Percentiles rank a stretch among this genome's conserved stretches.
These are phyloP conservation scores for Pholis gunnellus DNA, from an alignment of 2,113 vertebrate genomes.

Conservation along the genomic window DNA sequence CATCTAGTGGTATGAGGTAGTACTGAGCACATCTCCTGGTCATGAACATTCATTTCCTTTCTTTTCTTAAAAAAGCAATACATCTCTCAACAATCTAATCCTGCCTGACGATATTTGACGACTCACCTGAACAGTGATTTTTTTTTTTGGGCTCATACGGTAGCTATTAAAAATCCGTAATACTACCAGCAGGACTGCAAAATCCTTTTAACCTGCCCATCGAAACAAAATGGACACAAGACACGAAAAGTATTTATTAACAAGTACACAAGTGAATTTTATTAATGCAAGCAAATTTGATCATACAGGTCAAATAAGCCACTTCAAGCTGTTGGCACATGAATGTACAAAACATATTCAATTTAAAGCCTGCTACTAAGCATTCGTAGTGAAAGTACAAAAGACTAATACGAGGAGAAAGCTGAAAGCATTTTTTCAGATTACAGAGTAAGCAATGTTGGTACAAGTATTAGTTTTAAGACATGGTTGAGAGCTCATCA, in stretches of 20 bases:
- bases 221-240: conserved; percentile 37
- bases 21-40: not conserved
- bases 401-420: conserved; percentile 94
- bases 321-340: conserved; percentile 99
- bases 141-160: not conserved
- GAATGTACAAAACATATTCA: conserved; percentile 99
- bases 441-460: conserved; percentile 85
- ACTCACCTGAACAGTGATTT: not conserved
- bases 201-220: not conserved
- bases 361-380: conserved; percentile 97
- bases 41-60: not conserved
- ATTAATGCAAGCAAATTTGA: conserved; percentile 99
- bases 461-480: conserved; percentile 89
- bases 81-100: not conserved
- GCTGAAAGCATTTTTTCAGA: conserved; percentile 85
- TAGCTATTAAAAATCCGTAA: not conserved
- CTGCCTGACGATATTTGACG: rapidly evolving
- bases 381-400: conserved; percentile 99
- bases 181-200: not conserved
- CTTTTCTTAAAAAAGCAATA: not conserved
- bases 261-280: conserved; percentile 99
- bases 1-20: conserved; percentile 43
- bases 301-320: conserved; percentile 99
- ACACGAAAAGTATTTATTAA: conserved; percentile 77
- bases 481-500: conserved; percentile 93